Conservation (phyloP, 2,797 vertebrate species). For the Syngnathus rostellatus region DNA sequence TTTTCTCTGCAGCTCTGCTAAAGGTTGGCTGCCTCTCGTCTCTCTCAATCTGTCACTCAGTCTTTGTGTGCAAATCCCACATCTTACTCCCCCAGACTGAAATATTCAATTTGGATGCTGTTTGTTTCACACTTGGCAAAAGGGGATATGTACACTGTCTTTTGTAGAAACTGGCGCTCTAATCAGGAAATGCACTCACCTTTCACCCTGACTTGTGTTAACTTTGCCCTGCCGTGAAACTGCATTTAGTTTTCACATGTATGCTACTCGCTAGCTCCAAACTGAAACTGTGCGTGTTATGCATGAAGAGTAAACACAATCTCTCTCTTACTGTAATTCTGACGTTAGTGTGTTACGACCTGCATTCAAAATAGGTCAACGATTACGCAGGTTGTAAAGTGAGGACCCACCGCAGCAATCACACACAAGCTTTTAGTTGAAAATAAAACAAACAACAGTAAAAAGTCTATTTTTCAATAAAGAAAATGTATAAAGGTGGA, state of each 20-base stretch:
- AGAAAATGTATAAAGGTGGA: too few species aligned
- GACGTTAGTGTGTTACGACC: too few species aligned
- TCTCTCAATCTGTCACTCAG: conserved; percentile 74
- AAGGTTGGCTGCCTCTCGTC: conserved; percentile 72
- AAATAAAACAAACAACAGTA: too few species aligned
- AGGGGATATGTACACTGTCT: conserved; percentile 51
- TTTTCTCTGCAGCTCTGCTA: conserved; percentile 67
- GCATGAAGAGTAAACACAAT: conserved; percentile 40
- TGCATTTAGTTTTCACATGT: conserved; percentile 46
- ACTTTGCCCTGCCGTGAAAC: conserved; percentile 34
- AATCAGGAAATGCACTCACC: conserved; percentile 46
- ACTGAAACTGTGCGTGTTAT: conserved; percentile 1
- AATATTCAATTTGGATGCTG: conserved; percentile 73
- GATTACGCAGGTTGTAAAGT: too few species aligned
- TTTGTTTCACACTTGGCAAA: conserved; percentile 71
- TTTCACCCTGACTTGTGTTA: conserved; percentile 31
- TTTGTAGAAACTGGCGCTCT: conserved; percentile 50
- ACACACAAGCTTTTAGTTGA: too few species aligned
- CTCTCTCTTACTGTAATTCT: too few species aligned
- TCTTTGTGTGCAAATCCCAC: conserved; percentile 77
- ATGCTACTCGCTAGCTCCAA: conserved; percentile 1
- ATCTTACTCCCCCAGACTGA: conserved; percentile 64
- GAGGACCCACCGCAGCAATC: too few species aligned
- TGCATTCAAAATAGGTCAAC: too few species aligned
- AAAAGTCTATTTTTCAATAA: too few species aligned